phyloP scores from a whole-genome alignment of 1,140 invertebrate genomes.

The Aphaenogaster floridana region DNA sequence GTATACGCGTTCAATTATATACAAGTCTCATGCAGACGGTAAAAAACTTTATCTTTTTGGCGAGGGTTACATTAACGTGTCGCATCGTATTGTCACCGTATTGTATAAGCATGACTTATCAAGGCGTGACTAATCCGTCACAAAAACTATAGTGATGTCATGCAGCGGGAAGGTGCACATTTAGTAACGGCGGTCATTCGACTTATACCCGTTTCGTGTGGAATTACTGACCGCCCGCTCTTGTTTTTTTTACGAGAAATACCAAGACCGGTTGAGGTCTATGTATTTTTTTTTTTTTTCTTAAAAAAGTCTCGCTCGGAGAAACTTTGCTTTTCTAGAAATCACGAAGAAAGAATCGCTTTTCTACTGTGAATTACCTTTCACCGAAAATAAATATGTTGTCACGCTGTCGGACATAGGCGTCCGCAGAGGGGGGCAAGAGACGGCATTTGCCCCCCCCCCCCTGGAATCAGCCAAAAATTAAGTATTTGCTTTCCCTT shows the following conservation, averaged over 20 bases:
- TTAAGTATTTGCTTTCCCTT: too few relatives aligned
- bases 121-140: conserved; percentile 53
- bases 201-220: background rate
- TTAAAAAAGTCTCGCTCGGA: background rate
- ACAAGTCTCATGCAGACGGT: background rate
- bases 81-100: background rate
- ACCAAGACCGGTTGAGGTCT: background rate
- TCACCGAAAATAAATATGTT: conserved; percentile 24
- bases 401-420: background rate
- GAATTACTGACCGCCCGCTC: background rate
- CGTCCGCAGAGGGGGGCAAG: too few relatives aligned
- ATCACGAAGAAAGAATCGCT: background rate
- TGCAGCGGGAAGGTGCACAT: background rate
- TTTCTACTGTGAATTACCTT: background rate
- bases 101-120: conserved; percentile 46
- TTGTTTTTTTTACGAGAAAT: conserved; percentile 15
- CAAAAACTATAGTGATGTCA: conserved; percentile 71
- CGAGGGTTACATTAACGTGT: background rate
- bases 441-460: too few relatives aligned
- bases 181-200: background rate
- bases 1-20: background rate
- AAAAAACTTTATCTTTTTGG: conserved; percentile 29
- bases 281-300: background rate
- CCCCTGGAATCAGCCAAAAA: too few relatives aligned
- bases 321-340: conserved; percentile 10